phyloP scores from a whole-genome alignment of 1,140 invertebrate genomes.

The Calycopis cecrops region DNA sequence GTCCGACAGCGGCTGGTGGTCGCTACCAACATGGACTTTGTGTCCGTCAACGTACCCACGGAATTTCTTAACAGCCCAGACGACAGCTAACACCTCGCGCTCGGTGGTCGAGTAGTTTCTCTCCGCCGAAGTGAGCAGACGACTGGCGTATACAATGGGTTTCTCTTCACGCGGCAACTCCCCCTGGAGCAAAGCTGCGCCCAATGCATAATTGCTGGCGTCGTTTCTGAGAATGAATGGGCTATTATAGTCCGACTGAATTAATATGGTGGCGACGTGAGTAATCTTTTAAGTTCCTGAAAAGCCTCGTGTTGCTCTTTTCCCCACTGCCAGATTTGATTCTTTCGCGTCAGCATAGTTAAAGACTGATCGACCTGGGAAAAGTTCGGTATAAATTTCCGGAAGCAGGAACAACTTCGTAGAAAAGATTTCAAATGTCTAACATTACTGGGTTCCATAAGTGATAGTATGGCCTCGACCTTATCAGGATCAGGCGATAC shows the following conservation, averaged over 20 bases:
- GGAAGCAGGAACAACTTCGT: constrained; percentile 31
- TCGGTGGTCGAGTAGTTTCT: not conserved
- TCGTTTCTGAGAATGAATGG: constrained; percentile 1
- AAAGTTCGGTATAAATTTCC: constrained; percentile 28
- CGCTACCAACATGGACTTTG: constrained; percentile 44
- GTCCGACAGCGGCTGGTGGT: constrained; percentile 65
- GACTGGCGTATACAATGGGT: not conserved
- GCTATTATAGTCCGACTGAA: not conserved
- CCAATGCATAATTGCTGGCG: not conserved
- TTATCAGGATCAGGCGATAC: constrained; percentile 18
- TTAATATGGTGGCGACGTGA: constrained; percentile 5
- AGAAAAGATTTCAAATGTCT: constrained; percentile 24
- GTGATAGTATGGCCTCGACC: constrained; percentile 13
- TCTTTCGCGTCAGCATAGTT: not conserved
- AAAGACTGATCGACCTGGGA: constrained; percentile 15
- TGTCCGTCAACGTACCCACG: constrained; percentile 39
- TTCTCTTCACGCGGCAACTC: not conserved
- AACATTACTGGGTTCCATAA: constrained; percentile 20
- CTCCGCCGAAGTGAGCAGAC: not conserved
- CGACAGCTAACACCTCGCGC: not conserved
- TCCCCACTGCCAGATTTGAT: not conserved
- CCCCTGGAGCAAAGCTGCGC: not conserved
- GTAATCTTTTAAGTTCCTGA: not conserved
- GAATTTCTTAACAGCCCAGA: constrained; percentile 23
- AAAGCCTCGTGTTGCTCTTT: not conserved